Base-by-base conservation (phyloP, 2,888 invertebrate genomes). In the Pimpla rufipes region DNA sequence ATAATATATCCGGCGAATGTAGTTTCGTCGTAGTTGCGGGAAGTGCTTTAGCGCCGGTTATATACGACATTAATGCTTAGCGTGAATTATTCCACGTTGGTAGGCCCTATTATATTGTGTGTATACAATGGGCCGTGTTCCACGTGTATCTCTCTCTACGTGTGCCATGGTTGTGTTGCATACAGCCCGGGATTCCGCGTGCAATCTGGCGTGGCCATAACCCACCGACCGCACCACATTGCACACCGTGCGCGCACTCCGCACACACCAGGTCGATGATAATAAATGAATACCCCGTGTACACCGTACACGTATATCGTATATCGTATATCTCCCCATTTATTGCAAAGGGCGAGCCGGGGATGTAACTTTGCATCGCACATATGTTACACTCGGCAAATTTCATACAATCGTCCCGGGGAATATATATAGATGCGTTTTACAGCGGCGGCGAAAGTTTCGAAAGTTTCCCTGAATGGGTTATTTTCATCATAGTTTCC, bases 181-280 rank as follows among this genome's bases (percentile, higher is more conserved):
- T 66, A 71, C 37, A 64, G 71, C 35, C 50, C 75, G 47, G 76
- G 42, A 42, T 57, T 80, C 67, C 83, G 73, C 77, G 79, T 80
- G 80, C 83, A 83, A 83, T 83, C 76, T 83, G 83, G 83, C 71
- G 80, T 55, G 73, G 67, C 67, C 80, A 77, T 83, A 83, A 83
- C 62, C 67, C 23, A 67, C 55, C n/a, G 67, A 80, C 79, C 83
- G 67, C 81, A 70, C 66, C 66, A 67, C 52, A 52, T 42, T 71
- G 83, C 67, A 68, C 71, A 80, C 77, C 42, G 37, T 16, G 35
- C 35, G 35, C 35, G 42, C 57, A 29, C 55, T 71, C 71, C 3
- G 47, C 67, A 16, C 16, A 16, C 29, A 29, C 67, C 29, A 1
- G 35, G 29, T 73, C 68, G 76, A 80, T 80, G 73, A 80, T 77